Conservation (phyloP, 2,113 vertebrate genomes). For the Lycaon pictus region DNA sequence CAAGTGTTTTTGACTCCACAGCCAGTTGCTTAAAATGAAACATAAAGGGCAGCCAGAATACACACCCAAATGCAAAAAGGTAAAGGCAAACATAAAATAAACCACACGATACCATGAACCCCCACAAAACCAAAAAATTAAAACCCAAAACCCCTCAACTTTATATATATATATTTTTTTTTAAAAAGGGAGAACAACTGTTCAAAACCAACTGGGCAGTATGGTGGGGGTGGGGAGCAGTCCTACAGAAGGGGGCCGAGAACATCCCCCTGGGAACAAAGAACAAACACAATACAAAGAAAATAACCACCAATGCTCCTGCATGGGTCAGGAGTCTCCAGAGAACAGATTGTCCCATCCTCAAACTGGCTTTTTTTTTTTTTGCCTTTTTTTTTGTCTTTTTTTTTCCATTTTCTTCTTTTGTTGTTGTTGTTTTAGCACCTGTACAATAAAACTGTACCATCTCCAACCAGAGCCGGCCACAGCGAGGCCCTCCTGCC, state of each 20-base stretch:
- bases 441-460: slow-evolving; percentile 99
- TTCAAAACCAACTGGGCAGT: slow-evolving; percentile 79
- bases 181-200: slow-evolving; percentile 74
- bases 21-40: slow-evolving; percentile 88
- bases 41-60: slow-evolving; percentile 88
- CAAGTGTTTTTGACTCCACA: slow-evolving; percentile 91
- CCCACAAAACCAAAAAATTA: slow-evolving; percentile 69
- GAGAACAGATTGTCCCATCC: slow-evolving; percentile 86
- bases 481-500: slow-evolving; percentile 58
- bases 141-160: slow-evolving; percentile 76
- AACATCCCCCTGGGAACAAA: slow-evolving; percentile 81
- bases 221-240: slow-evolving; percentile 66
- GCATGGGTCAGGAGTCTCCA: slow-evolving; percentile 74
- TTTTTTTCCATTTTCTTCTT: slow-evolving; percentile 87
- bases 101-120: slow-evolving; percentile 74
- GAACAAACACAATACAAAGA: slow-evolving; percentile 88
- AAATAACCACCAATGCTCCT: slow-evolving; percentile 82
- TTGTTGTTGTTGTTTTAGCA: slow-evolving; percentile 92
- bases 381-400: slow-evolving; percentile 81
- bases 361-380: slow-evolving; percentile 79
- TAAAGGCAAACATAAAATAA: slow-evolving; percentile 75
- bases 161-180: slow-evolving; percentile 71
- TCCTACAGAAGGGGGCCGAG: slow-evolving; percentile 78
- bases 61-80: slow-evolving; percentile 86
- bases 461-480: slow-evolving; percentile 79